Evolutionary conservation across 2,888 invertebrate species (phyloP), one percentile per base, ranked within the genome.

Genomic region (Lycocerus yunnanus): DNA sequence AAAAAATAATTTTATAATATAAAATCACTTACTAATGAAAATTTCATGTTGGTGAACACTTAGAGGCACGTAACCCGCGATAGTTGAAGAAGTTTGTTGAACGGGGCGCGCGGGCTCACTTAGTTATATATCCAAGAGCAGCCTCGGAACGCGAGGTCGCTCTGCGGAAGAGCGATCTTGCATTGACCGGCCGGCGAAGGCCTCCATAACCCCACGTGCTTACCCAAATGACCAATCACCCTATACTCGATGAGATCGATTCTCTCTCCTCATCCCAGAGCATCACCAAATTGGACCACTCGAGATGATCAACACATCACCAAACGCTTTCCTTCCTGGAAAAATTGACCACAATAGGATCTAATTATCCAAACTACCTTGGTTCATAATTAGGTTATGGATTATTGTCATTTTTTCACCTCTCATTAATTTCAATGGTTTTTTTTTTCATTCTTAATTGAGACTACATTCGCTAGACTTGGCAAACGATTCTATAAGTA

Each of bases 121-220:
- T 77, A 78, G 78, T 80, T 85, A 82, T 84, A 84, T 84, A 85
- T 84, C 81, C 79, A 83, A 82, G 82, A 83, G 82, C 84, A 85
- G 84, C 85, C 85, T 85, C 84, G 84, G 82, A 81, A 79, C 79
- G 80, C 84, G 84, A 84, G 84, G 84, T 84, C 84, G 83, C 79
- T 78, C 83, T 81, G 84, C 84, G 84, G 84, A 84, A 84, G 84
- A 84, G 81, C 83, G 83, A 81, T 82, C 83, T 83, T 80, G 81
- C 84, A 85, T 84, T 85, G 83, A 84, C 84, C 84, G 81, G 76
- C 79, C 78, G 82, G 78, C 77, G 84, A 84, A 84, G 84, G 84
- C 84, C 83, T 83, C 83, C 83, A 82, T 82, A 83, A 83, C 83
- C 83, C 83, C 82, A 82, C 83, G 83, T 83, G 83, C 77, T 77